phyloP scores from a whole-genome alignment of 1,140 invertebrate species.

The Hycleus cichorii region DNA sequence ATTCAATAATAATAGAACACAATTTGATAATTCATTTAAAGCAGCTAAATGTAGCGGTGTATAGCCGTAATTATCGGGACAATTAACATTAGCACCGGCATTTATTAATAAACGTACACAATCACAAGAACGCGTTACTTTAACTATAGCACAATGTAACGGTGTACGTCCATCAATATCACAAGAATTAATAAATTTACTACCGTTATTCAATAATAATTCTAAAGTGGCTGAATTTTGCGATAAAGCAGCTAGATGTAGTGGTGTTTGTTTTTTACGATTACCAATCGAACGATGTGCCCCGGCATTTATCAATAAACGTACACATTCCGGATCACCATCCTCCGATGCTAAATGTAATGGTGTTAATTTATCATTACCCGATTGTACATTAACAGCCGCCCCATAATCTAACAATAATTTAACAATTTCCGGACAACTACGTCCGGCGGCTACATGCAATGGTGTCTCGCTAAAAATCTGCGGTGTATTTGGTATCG shows the following conservation, averaged over 20 bases:
- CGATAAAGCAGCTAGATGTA: conserved; percentile 69
- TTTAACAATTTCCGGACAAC: conserved; percentile 58
- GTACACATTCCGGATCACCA: conserved; percentile 63
- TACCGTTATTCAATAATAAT: conserved; percentile 49
- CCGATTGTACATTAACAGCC: conserved; percentile 65
- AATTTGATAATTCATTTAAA: conserved; percentile 70
- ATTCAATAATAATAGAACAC: conserved; percentile 66
- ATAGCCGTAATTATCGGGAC: conserved; percentile 69
- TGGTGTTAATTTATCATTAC: conserved; percentile 59
- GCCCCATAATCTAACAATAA: conserved; percentile 64
- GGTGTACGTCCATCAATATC: conserved; percentile 67
- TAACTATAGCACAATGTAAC: conserved; percentile 70
- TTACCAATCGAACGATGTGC: conserved; percentile 61
- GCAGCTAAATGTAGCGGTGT: conserved; percentile 76
- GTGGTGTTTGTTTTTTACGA: conserved; percentile 63
- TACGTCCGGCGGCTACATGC: conserved; percentile 70
- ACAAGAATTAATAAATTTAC: conserved; percentile 52
- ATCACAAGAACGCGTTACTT: conserved; percentile 63
- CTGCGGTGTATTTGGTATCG: conserved; percentile 70
- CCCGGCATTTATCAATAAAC: conserved; percentile 61
- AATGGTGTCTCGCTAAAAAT: conserved; percentile 76
- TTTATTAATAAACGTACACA: conserved; percentile 57
- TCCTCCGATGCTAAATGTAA: conserved; percentile 78
- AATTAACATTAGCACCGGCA: conserved; percentile 68
- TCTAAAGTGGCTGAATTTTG: conserved; percentile 68